Base-by-base conservation (phyloP, 1,140 invertebrate species). In the Delia radicum region DNA sequence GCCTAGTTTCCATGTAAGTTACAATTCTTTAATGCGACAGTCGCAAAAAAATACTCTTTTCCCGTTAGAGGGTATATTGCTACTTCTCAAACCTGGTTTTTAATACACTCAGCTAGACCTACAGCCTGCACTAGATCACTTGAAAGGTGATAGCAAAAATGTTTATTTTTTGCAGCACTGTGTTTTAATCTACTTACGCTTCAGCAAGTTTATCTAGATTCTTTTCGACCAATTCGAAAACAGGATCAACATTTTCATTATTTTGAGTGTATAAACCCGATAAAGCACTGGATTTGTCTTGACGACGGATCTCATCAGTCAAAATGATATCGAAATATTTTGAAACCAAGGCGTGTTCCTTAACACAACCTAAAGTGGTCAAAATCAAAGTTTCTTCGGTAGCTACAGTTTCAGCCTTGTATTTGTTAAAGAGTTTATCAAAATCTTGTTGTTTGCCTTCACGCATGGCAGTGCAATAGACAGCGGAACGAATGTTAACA, bases 341-440 rank as follows among this genome's bases (percentile, higher is more conserved):
- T 61, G 80, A 76, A 86, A 82, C 46, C 89, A 85, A 74, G 80
- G 48, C 73, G 15, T 83, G 77, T 74, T 89, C 81, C 24, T 83
- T 86, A 0, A 90, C 89, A 75, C 91, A 92, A 8, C 90, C 90
- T 12, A 91, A 87, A 0, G 88, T 87, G 74, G 80, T 85, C n/a
- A 91, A 81, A 82, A 92, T 88, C 3, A 89, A 87, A 0, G 88
- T 78, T 81, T 89, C 87, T 77, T 92, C 90, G 37, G 86, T 87
- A 2, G 88, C 84, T n/a, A 90, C 80, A 8, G 87, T 87, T 78
- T 88, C 86, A 5, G 75, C 77, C 24, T 82, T 77, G 79, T 88
- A 90, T 73, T 87, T 85, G 2, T 85, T 78, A 85, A 88, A 91
- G 69, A 91, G 83, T 27, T 79, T 85, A n/a, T 89, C 77, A 78